Base-by-base conservation (phyloP, 2,113 vertebrate genomes). In the Cyanoramphus novaezelandiae region DNA sequence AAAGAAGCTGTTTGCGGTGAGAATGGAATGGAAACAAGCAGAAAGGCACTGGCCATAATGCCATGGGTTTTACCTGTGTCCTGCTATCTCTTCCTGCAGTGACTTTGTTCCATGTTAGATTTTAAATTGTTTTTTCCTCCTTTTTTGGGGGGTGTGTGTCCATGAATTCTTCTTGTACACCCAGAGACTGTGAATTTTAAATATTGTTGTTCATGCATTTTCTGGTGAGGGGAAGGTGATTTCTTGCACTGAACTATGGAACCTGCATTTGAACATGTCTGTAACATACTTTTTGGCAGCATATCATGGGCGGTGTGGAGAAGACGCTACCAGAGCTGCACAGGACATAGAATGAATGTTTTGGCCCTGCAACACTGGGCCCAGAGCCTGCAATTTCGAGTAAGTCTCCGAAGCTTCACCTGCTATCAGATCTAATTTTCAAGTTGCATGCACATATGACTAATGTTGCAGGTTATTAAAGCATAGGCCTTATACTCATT, bases 231-330 rank as follows among this genome's bases (percentile, higher is more conserved):
- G 20, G 33, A n/a, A 53, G 46, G 52, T 79, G 74, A 35, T 72
- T 78, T 85, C 24, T 82, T 92, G 33, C 55, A 33, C 28, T 15
- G 24, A 7, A 41, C 52, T n/a, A 1, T 28, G 37, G 11, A 81
- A 70, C 11, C 52, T 78, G 7, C 16, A 3, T 91, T 86, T 95
- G 41, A 86, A 53, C 46, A 6, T 55, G 5, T 96, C 63, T 95
- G 37, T 82, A 64, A 29, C 16, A 0, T 94, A 94, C 39, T 76
- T 79, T 90, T 87, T 75, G 78, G 37, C 97, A 99, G 99, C 31
- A n/a, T 95, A 41, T 95, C 94, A 0, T 99, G 99, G 99, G 93
- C 55, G 6, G 50, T 93, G 70, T 99, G 99, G 99, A 97, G 95
- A 65, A 69, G 33, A 19, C 71, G 97, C 53, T 95, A 92, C 87